These are phyloP conservation scores for Tetranychus truncatus DNA, from an alignment of 2,888 invertebrate species.

Conservation along the genomic window DNA sequence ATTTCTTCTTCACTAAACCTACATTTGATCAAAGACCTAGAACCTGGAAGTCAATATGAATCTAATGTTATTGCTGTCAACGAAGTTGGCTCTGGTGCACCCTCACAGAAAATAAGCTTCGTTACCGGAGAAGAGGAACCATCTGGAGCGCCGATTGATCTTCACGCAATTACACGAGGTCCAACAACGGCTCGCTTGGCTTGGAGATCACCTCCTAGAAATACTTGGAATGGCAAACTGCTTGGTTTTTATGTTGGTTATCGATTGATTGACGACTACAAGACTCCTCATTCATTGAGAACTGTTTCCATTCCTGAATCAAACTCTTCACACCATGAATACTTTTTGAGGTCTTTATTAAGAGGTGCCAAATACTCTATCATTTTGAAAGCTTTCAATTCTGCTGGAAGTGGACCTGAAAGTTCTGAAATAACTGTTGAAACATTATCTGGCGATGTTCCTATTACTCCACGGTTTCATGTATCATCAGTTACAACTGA, in stretches of 20 bases:
- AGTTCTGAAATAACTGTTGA: slow-evolving; percentile 26
- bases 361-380: slow-evolving; percentile 27
- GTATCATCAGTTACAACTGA: slow-evolving; percentile 23
- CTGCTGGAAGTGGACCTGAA: slow-evolving; percentile 27
- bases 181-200: slow-evolving; percentile 25
- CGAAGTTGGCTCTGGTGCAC: slow-evolving; percentile 26
- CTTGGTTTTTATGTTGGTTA: slow-evolving; percentile 27
- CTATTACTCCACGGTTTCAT: slow-evolving; percentile 26
- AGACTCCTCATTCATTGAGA: slow-evolving; percentile 15
- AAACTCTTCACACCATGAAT: slow-evolving; percentile 20
- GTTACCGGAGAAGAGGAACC: slow-evolving; percentile 28
- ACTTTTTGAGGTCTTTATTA: slow-evolving; percentile 25
- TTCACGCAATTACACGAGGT: slow-evolving; percentile 24
- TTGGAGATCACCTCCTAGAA: slow-evolving; percentile 27
- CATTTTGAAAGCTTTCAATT: slow-evolving; percentile 27
- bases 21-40: slow-evolving; percentile 25
- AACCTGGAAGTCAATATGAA: slow-evolving; percentile 26
- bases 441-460: slow-evolving; percentile 28
- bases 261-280: not conserved
- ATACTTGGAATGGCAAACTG: slow-evolving; percentile 27
- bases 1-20: slow-evolving; percentile 23
- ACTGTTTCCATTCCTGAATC: slow-evolving; percentile 19
- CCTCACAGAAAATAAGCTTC: slow-evolving; percentile 25
- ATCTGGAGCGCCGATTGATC: slow-evolving; percentile 25
- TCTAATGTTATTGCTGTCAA: slow-evolving; percentile 27